phyloP scores from a whole-genome alignment of 2,888 invertebrate genomes.

The Idaea biselata region DNA sequence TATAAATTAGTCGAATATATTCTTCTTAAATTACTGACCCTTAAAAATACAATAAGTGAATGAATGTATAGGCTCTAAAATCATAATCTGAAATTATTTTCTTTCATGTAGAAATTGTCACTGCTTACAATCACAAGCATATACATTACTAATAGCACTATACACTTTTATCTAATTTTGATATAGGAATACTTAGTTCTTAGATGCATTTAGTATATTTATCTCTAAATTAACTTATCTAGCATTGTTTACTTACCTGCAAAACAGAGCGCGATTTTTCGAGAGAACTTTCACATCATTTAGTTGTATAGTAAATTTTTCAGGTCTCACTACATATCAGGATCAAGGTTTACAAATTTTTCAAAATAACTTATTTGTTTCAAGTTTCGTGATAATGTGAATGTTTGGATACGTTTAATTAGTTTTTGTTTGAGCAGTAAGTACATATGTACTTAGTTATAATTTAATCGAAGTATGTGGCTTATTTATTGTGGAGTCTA shows the following conservation, averaged over 20 bases:
- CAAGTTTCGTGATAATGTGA: conserved; percentile 59
- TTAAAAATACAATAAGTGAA: too few species aligned
- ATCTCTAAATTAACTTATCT: not conserved
- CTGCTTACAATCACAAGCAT: not conserved
- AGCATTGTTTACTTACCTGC: not conserved
- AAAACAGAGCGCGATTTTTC: not conserved
- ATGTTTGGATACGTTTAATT: conserved; percentile 39
- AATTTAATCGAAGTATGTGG: not conserved
- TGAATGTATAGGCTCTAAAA: too few species aligned
- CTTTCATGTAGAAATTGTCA: not conserved
- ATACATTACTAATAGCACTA: not conserved
- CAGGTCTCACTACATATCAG: conserved; percentile 78
- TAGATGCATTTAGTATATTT: not conserved
- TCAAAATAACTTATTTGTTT: conserved; percentile 50
- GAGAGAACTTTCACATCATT: conserved; percentile 67
- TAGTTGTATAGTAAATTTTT: conserved; percentile 77
- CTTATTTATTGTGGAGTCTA: not conserved
- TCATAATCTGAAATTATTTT: too few species aligned
- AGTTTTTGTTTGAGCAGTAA: conserved; percentile 34
- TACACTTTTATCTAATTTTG: not conserved
- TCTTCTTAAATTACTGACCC: too few species aligned
- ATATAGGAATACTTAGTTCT: not conserved
- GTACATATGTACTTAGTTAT: conserved; percentile 10
- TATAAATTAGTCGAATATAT: too few species aligned
- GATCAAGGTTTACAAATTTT: conserved; percentile 73